A percentile compares a stretch with the other conserved stretches of the same genome.
These are phyloP conservation scores for Gasterosteus aculeatus DNA, from an alignment of 2,113 vertebrate species.

Conservation along the genomic window DNA sequence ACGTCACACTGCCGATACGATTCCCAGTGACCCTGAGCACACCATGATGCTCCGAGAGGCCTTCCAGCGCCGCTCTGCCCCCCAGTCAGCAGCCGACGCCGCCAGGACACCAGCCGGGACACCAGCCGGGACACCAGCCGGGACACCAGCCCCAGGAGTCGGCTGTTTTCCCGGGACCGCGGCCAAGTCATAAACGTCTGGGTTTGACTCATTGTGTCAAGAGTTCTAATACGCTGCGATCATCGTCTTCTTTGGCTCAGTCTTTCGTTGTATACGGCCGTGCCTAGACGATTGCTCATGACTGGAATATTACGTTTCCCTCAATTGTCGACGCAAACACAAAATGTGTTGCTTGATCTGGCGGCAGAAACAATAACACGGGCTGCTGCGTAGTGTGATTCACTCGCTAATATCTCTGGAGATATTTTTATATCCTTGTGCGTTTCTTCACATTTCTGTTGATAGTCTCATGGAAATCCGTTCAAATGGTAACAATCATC, in stretches of 20 bases:
- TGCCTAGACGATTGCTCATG: slow-evolving; percentile 50
- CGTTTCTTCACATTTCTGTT: background rate
- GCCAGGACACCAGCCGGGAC: no score
- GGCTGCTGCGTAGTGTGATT: background rate
- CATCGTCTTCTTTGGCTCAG: slow-evolving; percentile 21
- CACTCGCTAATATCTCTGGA: background rate
- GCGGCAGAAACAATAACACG: slow-evolving; percentile 38
- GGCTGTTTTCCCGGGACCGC: slow-evolving; percentile 38
- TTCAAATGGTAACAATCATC: background rate
- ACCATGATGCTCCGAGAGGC: background rate
- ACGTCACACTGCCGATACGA: background rate
- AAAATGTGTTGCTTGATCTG: slow-evolving; percentile 13
- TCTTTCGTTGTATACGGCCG: slow-evolving; percentile 26
- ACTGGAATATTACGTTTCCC: slow-evolving; percentile 27
- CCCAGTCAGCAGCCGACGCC: background rate
- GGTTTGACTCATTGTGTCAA: slow-evolving; percentile 48
- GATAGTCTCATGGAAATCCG: background rate
- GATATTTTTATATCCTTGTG: background rate
- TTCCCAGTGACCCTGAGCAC: background rate
- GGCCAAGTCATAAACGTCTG: slow-evolving; percentile 62
- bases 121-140: background rate
- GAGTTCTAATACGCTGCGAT: slow-evolving; percentile 44
- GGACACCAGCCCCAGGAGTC: background rate
- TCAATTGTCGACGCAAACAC: slow-evolving; percentile 36
- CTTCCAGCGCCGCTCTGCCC: slow-evolving; percentile 4